These are phyloP conservation scores for Bombyx huttoni DNA, from an alignment of 2,888 invertebrate genomes.

Conservation along the genomic window DNA sequence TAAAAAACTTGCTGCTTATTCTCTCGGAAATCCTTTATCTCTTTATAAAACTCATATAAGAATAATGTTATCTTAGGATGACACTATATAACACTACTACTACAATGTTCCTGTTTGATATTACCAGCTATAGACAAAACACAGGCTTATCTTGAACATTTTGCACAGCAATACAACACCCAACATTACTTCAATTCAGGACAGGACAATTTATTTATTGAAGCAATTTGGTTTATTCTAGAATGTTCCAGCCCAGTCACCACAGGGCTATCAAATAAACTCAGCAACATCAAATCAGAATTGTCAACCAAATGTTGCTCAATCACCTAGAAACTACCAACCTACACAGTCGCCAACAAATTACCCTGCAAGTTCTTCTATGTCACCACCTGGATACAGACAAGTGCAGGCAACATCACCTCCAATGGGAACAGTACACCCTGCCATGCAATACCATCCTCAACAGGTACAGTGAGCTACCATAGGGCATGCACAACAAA, in stretches of 20 bases:
- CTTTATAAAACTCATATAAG: too few species aligned
- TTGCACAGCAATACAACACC: too few species aligned
- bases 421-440: conserved; percentile 62
- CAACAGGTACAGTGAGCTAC: conserved; percentile 41
- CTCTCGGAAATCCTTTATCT: too few species aligned
- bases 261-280: conserved; percentile 72
- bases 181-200: too few species aligned
- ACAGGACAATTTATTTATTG: neutral
- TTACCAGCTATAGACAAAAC: too few species aligned
- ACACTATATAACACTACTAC: too few species aligned
- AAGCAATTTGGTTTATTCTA: conserved; percentile 8
- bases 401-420: conserved; percentile 64
- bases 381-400: conserved; percentile 70
- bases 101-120: too few species aligned
- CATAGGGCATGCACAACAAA: neutral
- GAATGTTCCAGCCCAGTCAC: conserved; percentile 55
- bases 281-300: conserved; percentile 66
- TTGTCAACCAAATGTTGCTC: conserved; percentile 49
- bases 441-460: conserved; percentile 58
- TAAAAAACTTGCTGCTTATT: too few species aligned
- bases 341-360: conserved; percentile 70
- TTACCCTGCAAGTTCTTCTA: conserved; percentile 55
- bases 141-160: too few species aligned
- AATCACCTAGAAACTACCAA: conserved; percentile 63
- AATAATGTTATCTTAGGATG: too few species aligned